Percentiles rank a stretch among this genome's conserved stretches.
phyloP scores from a whole-genome alignment of 2,113 vertebrate species.

The Proterorhinus semilunaris region DNA sequence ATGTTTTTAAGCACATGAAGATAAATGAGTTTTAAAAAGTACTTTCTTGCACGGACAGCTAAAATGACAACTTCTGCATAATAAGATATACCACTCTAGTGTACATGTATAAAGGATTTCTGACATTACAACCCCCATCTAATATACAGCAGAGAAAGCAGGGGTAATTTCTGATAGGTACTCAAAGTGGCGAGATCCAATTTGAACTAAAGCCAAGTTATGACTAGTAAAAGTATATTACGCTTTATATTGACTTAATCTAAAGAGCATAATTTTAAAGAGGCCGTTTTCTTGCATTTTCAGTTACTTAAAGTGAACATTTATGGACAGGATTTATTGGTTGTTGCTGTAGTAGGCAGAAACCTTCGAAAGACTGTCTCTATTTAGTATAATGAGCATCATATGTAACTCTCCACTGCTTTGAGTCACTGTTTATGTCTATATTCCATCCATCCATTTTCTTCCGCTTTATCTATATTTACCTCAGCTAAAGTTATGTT shows the following conservation, averaged over 20 bases:
- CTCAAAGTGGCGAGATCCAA: background rate
- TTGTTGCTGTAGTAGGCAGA: background rate
- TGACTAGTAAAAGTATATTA: constrained; percentile 10
- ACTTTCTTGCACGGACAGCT: background rate
- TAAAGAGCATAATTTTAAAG: constrained; percentile 7
- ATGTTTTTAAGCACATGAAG: constrained; percentile 2
- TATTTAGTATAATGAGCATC: background rate
- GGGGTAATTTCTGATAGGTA: constrained; percentile 6
- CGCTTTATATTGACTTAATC: constrained; percentile 5
- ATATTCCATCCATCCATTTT: too few relatives aligned
- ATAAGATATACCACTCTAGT: background rate
- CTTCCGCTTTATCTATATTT: too few relatives aligned
- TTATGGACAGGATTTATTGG: constrained; percentile 11
- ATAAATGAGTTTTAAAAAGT: background rate
- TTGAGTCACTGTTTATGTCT: background rate
- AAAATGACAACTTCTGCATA: background rate
- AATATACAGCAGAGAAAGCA: background rate
- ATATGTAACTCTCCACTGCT: background rate
- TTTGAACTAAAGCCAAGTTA: constrained; percentile 13
- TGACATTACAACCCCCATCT: background rate
- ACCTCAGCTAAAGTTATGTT: background rate
- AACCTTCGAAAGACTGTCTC: background rate
- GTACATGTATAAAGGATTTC: background rate
- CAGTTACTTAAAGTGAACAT: constrained; percentile 1
- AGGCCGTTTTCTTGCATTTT: constrained; percentile 1